A percentile compares a stretch with the other conserved stretches of the same genome.
phyloP scores from a whole-genome alignment of 1,140 invertebrate species.

The Sinonovacula constricta region DNA sequence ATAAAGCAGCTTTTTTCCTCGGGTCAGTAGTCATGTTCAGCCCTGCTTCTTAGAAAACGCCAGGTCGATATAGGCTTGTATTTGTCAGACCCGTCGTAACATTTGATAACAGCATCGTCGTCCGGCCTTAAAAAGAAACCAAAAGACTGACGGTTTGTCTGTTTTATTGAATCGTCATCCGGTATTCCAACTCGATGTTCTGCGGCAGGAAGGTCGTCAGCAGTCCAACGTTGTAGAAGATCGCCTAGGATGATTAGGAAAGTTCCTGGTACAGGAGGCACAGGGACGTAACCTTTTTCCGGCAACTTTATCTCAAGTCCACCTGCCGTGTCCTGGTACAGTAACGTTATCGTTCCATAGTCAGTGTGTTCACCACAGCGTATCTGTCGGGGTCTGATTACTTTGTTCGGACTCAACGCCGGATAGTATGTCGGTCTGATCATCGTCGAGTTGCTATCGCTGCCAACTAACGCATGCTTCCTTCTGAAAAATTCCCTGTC shows the following conservation, averaged over 20 bases:
- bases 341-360: constrained; percentile 86
- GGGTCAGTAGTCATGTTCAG: no score
- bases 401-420: background rate
- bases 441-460: constrained; percentile 1
- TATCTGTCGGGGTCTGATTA: constrained; percentile 78
- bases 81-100: constrained; percentile 78
- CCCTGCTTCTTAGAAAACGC: constrained; percentile 65
- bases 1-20: no score
- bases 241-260: no score
- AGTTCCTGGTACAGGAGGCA: no score
- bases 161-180: constrained; percentile 81
- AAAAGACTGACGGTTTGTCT: constrained; percentile 84
- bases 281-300: constrained; percentile 16
- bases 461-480: no score
- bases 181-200: constrained; percentile 87
- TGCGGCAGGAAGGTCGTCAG: no score
- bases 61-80: constrained; percentile 62
- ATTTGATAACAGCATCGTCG: constrained; percentile 81
- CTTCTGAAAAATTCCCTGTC: constrained; percentile 7
- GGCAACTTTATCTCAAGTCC: constrained; percentile 74
- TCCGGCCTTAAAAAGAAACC: constrained; percentile 89
- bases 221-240: no score
- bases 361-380: constrained; percentile 86
- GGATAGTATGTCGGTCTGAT: constrained; percentile 33
- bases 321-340: constrained; percentile 82